Evolutionary conservation across 2,113 vertebrate genomes (phyloP).

Genomic region (Melanerpes aurifrons): DNA sequence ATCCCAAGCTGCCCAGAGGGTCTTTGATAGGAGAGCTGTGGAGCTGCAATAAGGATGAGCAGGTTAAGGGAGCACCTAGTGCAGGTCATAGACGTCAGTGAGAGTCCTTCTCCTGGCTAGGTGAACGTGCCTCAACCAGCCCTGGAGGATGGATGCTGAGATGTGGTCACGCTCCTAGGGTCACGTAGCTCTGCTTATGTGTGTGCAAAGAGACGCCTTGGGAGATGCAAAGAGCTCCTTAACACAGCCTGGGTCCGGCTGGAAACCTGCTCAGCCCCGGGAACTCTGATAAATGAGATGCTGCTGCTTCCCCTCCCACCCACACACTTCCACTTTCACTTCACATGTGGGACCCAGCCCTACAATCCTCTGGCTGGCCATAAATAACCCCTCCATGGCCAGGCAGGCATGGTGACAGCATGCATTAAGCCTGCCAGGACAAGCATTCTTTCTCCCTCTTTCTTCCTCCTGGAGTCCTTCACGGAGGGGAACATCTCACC

Average conservation of each 20-base stretch:
- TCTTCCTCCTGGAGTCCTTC: not conserved
- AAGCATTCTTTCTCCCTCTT: not conserved
- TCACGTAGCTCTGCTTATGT: fast-evolving
- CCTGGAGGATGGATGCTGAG: not conserved
- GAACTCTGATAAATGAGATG: slow-evolving; percentile 35
- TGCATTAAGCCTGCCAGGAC: not conserved
- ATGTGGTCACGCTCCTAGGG: fast-evolving
- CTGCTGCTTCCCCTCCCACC: slow-evolving; percentile 80
- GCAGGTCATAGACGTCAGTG: fast-evolving
- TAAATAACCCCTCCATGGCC: slow-evolving; percentile 52
- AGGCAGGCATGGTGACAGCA: not conserved
- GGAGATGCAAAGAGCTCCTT: not conserved
- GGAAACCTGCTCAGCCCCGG: not conserved
- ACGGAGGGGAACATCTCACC: not conserved
- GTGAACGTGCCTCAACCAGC: not conserved
- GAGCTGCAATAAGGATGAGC: not conserved
- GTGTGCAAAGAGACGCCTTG: not conserved
- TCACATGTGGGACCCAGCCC: slow-evolving; percentile 78
- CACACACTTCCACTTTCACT: slow-evolving; percentile 79
- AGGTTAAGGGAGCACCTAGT: not conserved
- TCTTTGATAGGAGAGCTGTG: not conserved
- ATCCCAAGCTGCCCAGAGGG: no score
- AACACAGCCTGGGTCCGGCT: not conserved
- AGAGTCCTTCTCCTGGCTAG: not conserved
- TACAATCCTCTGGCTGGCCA: slow-evolving; percentile 47